phyloP scores from a whole-genome alignment of 2,797 vertebrate genomes.

The Apogon talboti region DNA sequence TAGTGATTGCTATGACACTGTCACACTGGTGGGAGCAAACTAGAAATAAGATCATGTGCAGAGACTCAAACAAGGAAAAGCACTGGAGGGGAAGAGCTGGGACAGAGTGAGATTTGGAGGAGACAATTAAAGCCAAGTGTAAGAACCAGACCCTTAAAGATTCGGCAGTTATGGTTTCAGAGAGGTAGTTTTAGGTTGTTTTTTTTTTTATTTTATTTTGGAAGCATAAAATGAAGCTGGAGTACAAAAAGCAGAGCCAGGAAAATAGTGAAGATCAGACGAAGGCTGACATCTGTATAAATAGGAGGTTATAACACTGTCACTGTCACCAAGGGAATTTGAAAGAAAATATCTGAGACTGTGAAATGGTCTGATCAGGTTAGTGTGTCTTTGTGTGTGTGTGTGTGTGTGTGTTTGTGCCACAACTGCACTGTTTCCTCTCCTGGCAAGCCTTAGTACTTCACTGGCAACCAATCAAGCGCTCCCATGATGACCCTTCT shows the following conservation, averaged over 20 bases:
- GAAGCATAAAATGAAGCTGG: conserved; percentile 26
- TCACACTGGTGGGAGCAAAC: conserved; percentile 67
- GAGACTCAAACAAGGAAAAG: conserved; percentile 49
- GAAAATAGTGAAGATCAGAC: conserved; percentile 37
- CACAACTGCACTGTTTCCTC: conserved; percentile 78
- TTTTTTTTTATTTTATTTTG: conserved; percentile 16
- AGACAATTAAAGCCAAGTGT: conserved; percentile 3
- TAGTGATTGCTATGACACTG: conserved; percentile 72
- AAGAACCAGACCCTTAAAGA: conserved; percentile 38
- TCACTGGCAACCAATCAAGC: conserved; percentile 84
- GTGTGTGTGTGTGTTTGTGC: conserved; percentile 65
- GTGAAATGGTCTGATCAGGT: conserved; percentile 62
- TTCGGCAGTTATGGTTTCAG: conserved; percentile 36
- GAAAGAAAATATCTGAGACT: conserved; percentile 62
- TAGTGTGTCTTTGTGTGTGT: conserved; percentile 55
- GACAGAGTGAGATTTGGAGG: conserved; percentile 27
- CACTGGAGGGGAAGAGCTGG: conserved; percentile 45
- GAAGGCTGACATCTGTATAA: conserved; percentile 54
- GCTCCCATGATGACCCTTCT: conserved; percentile 83
- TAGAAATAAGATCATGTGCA: conserved; percentile 56
- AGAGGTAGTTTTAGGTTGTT: conserved; percentile 17
- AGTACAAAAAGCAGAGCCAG: conserved; percentile 39
- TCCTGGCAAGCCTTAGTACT: conserved; percentile 77
- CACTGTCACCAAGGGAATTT: conserved; percentile 48
- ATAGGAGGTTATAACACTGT: conserved; percentile 41